Evolutionary conservation across 2,888 invertebrate genomes (phyloP), one percentile per base, ranked within the genome.

Genomic region (Danaus chrysippus): DNA sequence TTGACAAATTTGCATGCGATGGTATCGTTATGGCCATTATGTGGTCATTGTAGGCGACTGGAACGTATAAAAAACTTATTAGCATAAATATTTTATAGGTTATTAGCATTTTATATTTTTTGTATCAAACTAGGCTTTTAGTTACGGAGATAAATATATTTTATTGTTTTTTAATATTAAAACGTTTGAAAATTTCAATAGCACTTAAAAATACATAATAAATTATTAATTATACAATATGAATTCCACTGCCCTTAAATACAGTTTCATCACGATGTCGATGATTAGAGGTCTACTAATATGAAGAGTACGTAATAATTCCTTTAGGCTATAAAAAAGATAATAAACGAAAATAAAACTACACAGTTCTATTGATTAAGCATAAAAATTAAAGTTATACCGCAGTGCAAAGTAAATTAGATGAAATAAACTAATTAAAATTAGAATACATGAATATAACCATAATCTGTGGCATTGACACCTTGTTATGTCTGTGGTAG

Each of bases 1-100:
- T 54, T 66, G 61, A 66, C 59, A 61, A 63, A 66, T 66, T 66
- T 63, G 59, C 59, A 56, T 44, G 59, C 34, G 43, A 61, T 49
- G 54, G 61, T 43, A 60, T 63, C 54, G 59, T 59, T 56, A 54
- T n/a, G 52, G 34, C 13, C 43, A 56, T 63, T 54, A 23, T 59
- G 54, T 56, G 60, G 57, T 23, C 23, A 41, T 42, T 42, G 63
- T 59, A 46, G 59, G 63, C 54, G 54, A 56, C 13, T 58, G 12
- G 52, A 53, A 54, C n/a, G n/a, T 41, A 52, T 56, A 56, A 61
- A 56, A 42, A 49, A 61, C 42, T 49, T 46, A 61, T 61, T 61
- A 56, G 46, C 61, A 61, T 61, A 61, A 61, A 56, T 61, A 61
- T 61, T 56, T 61, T 61, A 49, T 56, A 42, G 52, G 42, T 52